phyloP scores from a whole-genome alignment of 2,113 vertebrate genomes.

The Pampusana beccarii region DNA sequence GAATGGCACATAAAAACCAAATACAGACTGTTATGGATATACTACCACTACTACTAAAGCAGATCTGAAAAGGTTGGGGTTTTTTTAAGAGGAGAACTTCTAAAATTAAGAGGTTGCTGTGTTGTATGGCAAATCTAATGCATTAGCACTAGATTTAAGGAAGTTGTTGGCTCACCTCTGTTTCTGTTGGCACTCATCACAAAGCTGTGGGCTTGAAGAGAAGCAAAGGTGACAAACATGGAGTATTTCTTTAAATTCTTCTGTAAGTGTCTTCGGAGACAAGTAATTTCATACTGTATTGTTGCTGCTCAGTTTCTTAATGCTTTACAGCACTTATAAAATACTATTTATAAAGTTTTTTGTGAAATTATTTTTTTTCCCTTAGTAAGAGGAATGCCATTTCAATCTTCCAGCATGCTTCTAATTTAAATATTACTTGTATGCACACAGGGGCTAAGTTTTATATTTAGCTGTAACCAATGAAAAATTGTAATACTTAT shows the following conservation, averaged over 20 bases:
- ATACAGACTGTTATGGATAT: background rate
- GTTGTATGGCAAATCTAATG: background rate
- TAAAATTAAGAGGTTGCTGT: background rate
- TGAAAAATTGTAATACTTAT: background rate
- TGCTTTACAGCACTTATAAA: background rate
- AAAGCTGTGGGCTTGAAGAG: background rate
- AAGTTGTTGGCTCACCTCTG: background rate
- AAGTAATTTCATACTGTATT: background rate
- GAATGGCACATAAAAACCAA: background rate
- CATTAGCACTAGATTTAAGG: background rate
- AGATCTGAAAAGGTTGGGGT: background rate
- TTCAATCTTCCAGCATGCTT: background rate
- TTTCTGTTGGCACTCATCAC: background rate
- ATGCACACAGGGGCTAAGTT: background rate
- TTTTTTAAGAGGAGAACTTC: background rate
- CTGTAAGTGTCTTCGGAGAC: background rate
- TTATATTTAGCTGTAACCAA: background rate
- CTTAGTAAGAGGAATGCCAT: background rate
- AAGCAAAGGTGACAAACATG: background rate
- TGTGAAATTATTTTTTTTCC: background rate
- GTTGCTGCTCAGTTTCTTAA: background rate
- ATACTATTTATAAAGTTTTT: background rate
- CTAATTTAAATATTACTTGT: background rate
- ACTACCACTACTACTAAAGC: background rate
- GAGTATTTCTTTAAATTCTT: background rate